A percentile compares a stretch with the other conserved stretches of the same genome.
Conservation (phyloP, 2,888 invertebrate species). For the Chironomus tentans region DNA sequence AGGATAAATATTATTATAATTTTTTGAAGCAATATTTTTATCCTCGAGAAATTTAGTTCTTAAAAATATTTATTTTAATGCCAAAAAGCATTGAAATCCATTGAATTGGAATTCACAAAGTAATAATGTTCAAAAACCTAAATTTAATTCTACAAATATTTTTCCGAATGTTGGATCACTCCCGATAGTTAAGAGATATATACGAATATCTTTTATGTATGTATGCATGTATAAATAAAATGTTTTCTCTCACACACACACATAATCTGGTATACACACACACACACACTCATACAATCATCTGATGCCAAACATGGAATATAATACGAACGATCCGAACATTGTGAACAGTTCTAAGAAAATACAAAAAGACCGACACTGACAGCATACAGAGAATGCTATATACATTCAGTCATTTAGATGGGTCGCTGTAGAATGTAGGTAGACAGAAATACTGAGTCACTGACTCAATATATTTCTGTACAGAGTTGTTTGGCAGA, state of each 20-base stretch:
- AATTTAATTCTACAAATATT: too few relatives aligned
- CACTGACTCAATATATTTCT: background rate
- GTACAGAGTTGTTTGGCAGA: background rate
- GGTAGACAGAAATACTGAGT: slow-evolving; percentile 24
- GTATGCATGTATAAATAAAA: background rate
- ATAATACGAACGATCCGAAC: slow-evolving; percentile 15
- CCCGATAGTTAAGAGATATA: too few relatives aligned
- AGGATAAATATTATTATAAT: too few relatives aligned
- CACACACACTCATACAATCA: background rate
- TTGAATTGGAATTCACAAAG: too few relatives aligned
- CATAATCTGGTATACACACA: background rate
- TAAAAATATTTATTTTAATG: too few relatives aligned
- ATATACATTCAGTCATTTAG: slow-evolving; percentile 16
- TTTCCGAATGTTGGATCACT: too few relatives aligned
- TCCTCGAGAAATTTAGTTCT: too few relatives aligned
- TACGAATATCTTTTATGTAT: background rate
- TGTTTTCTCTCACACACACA: background rate
- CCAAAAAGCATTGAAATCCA: too few relatives aligned
- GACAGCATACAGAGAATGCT: slow-evolving; percentile 4
- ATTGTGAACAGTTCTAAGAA: slow-evolving; percentile 25
- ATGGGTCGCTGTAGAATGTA: slow-evolving; percentile 23
- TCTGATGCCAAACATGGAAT: slow-evolving; percentile 6
- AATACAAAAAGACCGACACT: slow-evolving; percentile 11
- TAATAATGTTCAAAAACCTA: too few relatives aligned
- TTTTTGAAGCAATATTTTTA: too few relatives aligned